These are phyloP conservation scores for Onychomys torridus DNA, from an alignment of 2,797 vertebrate genomes.

Conservation along the genomic window DNA sequence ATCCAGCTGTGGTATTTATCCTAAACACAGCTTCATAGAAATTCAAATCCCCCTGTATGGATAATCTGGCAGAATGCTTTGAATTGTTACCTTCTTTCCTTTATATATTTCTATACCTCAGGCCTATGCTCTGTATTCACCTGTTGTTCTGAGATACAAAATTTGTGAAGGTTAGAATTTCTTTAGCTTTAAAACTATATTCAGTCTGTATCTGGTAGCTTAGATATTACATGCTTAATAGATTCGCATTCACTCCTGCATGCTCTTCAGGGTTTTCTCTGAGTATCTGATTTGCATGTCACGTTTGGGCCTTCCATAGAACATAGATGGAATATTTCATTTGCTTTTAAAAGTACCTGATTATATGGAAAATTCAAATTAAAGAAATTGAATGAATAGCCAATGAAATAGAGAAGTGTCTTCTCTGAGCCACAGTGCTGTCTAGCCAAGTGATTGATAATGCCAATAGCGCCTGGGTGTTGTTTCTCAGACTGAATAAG, in stretches of 20 bases:
- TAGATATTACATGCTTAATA: neutral
- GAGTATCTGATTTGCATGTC: neutral
- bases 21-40: slow-evolving; percentile 16
- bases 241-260: neutral
- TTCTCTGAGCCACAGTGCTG: neutral
- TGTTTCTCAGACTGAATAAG: slow-evolving; percentile 32
- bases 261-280: neutral
- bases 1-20: slow-evolving; percentile 52
- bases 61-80: neutral
- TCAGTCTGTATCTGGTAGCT: neutral
- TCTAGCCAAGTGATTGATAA: neutral
- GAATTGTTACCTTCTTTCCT: neutral
- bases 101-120: neutral
- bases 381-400: slow-evolving; percentile 22
- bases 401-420: neutral
- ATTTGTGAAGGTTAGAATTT: neutral
- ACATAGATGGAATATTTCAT: neutral
- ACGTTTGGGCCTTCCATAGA: neutral
- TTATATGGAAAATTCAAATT: slow-evolving; percentile 5
- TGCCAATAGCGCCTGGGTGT: neutral
- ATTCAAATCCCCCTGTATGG: slow-evolving; percentile 4
- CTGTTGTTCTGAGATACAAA: neutral
- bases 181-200: neutral
- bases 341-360: neutral
- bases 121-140: neutral